phyloP scores from a whole-genome alignment of 2,113 vertebrate species.

The Turdus rufiventris region DNA sequence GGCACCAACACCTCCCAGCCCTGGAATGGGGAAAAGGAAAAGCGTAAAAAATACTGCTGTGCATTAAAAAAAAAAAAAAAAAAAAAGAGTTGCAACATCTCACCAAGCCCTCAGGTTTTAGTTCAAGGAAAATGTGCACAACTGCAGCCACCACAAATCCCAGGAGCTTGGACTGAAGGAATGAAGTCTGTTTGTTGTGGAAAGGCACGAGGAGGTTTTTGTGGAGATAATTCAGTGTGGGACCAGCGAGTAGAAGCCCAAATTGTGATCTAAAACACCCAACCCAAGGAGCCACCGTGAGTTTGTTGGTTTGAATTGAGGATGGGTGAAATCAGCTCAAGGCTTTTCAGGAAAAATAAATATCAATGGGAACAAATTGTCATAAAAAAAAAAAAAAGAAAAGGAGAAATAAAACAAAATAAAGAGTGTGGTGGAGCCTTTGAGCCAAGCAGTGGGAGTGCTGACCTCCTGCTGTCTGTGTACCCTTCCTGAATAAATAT shows the following conservation, averaged over 20 bases:
- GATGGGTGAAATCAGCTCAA: not conserved
- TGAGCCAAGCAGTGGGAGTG: not conserved
- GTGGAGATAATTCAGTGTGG: not conserved
- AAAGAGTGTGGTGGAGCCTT: not conserved
- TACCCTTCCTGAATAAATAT: constrained; percentile 1
- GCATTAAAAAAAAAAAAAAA: not conserved
- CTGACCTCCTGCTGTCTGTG: constrained; percentile 10
- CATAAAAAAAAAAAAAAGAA: not conserved
- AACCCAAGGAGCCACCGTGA: accelerated
- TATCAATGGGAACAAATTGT: not conserved
- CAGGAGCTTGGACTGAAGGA: not conserved
- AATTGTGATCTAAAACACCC: not conserved
- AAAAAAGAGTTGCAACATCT: not conserved
- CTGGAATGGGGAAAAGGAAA: constrained; percentile 19
- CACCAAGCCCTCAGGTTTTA: not conserved
- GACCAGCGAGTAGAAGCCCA: not conserved
- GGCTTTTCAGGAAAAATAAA: constrained; percentile 1
- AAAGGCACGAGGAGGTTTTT: not conserved
- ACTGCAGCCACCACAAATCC: not conserved
- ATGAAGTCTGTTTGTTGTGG: not conserved
- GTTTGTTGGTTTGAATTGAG: not conserved
- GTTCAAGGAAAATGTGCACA: not conserved
- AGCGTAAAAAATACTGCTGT: not conserved
- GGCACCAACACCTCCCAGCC: constrained; percentile 1
- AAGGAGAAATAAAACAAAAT: not conserved